Evolutionary conservation across 2,797 vertebrate species (phyloP), one percentile per base, ranked within the genome.

Genomic region (Kryptolebias ocellatus): DNA sequence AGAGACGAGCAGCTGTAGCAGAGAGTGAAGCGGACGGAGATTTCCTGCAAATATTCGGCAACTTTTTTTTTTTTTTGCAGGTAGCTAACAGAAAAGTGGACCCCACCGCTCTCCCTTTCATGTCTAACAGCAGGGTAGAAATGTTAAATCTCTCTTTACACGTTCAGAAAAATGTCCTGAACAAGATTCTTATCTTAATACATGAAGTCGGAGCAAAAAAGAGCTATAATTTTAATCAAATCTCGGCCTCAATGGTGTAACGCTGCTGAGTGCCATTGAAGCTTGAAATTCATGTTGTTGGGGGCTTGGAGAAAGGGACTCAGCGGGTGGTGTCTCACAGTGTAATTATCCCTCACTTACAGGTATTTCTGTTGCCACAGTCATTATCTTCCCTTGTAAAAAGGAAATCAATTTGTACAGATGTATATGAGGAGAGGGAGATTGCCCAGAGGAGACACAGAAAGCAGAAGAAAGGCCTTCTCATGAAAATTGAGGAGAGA

Each of bases 211-310:
- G 94, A 95, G 94, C 94, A 95, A 95, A 95, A 24, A 24, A 67
- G 94, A 95, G 94, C 95, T 95, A 93, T 96, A 96, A 97, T 98
- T 98, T 97, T 97, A 97, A 98, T 98, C 95, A 97, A 96, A 96
- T 95, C 93, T 94, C 39, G 54, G 92, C 91, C 92, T 93, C 93
- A 93, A 94, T 93, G 94, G 93, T 70, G 77, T 91, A 93, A 84
- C 86, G 88, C 89, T 79, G 89, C 91, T 93, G 92, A 87, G 92
- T 90, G 94, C 95, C 94, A 94, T 92, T 95, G 95, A 96, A 94
- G 95, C 95, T 95, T 95, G 95, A 96, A 96, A 96, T 95, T 95
- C 93, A 93, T 93, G 95, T 95, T 96, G 94, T 94, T 95, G 93
- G 92, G 70, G 70, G 83, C 66, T 92, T 79, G 85, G 83, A 94